Conservation (phyloP, 2,113 vertebrate genomes). For the Petrocephalus zakoni region DNA sequence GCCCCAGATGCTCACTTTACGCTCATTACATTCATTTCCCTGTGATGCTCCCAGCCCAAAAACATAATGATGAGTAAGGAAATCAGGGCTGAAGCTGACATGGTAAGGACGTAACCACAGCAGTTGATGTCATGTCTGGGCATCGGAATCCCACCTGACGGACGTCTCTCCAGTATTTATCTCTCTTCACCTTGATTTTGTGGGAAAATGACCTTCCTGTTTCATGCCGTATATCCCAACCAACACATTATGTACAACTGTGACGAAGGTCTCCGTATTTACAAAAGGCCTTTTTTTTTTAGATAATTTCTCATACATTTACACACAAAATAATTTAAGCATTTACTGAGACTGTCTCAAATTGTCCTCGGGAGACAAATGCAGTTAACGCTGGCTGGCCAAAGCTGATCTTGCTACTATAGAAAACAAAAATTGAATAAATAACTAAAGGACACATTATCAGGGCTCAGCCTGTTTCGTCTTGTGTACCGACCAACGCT, state of each 20-base stretch:
- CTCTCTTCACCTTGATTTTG: background rate
- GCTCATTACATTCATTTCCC: slow-evolving; percentile 59
- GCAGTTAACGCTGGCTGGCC: background rate
- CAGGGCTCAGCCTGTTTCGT: background rate
- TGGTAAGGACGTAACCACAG: slow-evolving; percentile 72
- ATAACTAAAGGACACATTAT: background rate
- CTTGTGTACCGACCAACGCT: background rate
- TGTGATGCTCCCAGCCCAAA: slow-evolving; percentile 64
- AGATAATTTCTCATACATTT: background rate
- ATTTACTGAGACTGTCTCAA: background rate
- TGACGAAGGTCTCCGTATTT: background rate
- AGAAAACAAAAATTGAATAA: background rate
- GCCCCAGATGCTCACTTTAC: slow-evolving; percentile 67
- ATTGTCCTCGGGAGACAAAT: background rate
- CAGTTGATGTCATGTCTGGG: slow-evolving; percentile 75
- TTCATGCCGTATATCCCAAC: slow-evolving; percentile 82
- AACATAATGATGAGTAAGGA: slow-evolving; percentile 71
- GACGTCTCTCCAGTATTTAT: slow-evolving; percentile 65
- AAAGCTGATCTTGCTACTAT: background rate
- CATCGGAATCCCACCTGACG: slow-evolving; percentile 72
- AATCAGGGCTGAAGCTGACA: slow-evolving; percentile 73
- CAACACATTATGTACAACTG: slow-evolving; percentile 76
- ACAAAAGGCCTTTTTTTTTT: background rate
- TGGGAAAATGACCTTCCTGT: slow-evolving; percentile 79
- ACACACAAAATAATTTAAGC: background rate